Evolutionary conservation across 2,113 vertebrate genomes (phyloP), one percentile per base, ranked within the genome.

Genomic region (Hemiprocne comata): DNA sequence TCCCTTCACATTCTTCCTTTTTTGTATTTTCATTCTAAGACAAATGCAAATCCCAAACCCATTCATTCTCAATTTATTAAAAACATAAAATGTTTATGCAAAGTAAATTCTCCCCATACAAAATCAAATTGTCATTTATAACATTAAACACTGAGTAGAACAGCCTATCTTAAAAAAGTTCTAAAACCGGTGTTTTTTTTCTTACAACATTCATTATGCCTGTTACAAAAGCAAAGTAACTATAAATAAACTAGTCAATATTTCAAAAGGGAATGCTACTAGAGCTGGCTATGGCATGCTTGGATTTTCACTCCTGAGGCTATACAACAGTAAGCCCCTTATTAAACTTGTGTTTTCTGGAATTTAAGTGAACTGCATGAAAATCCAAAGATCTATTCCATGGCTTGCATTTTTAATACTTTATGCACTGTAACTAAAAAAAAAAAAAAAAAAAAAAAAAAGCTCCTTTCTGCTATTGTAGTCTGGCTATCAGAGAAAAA

Each of bases 161-260:
- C 5, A 54, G 23, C 12, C 14, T 66, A 8, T 10, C 54, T 82
- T 85, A 21, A 92, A 53, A 87, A 92, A 48, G 9, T 80, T 91
- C 14, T 90, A 38, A 76, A 94, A 38, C 0, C 48, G 71, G 15
- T 17, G 14, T 0, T 6, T 13, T 69, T 69, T 80, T 88, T 58
- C 71, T 57, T 54, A 50, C 31, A 72, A 48, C 44, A 60, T 70
- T 73, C 33, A 65, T 92, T 76, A 85, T 11, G 26, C 66, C 53
- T 51, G 13, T 36, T 61, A 36, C 28, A 91, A 86, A 90, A 87
- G 33, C 24, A 77, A 88, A 79, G 33, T 48, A 70, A 44, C 91
- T 94, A 77, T 80, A 94, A 94, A 95, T 74, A 91, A 90, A 87
- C 44, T 36, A 76, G 42, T 90, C 85, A 0, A 86, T 93, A 88